Conservation (phyloP, 2,888 invertebrate species). For the Caradrina kadenii region DNA sequence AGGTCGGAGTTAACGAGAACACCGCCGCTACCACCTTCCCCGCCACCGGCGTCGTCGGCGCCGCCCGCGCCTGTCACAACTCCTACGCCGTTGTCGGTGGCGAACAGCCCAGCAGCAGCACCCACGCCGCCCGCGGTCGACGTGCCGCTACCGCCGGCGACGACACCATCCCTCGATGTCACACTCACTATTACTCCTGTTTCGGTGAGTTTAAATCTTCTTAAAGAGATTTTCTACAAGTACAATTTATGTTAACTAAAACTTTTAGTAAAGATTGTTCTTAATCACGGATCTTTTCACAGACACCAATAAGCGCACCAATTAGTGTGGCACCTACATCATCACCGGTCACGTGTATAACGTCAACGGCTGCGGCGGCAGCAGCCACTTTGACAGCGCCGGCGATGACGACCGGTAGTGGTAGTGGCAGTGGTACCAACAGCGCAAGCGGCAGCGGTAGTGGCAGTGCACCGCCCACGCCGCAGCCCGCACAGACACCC, state of each 20-base stretch:
- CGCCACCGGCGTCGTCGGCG: constrained; percentile 83
- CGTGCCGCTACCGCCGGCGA: constrained; percentile 54
- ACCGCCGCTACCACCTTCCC: constrained; percentile 84
- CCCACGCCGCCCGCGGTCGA: constrained; percentile 65
- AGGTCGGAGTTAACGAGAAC: constrained; percentile 81
- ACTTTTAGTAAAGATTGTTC: background rate
- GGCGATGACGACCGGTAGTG: constrained; percentile 50
- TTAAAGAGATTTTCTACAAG: no score
- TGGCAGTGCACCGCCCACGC: constrained; percentile 78
- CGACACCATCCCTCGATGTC: constrained; percentile 45
- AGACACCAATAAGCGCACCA: constrained; percentile 45
- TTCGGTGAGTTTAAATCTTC: constrained; percentile 57
- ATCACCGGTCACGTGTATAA: constrained; percentile 57
- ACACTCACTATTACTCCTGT: constrained; percentile 65
- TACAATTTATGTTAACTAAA: no score
- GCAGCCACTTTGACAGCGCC: constrained; percentile 46
- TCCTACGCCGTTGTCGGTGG: constrained; percentile 62
- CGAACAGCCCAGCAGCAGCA: constrained; percentile 67
- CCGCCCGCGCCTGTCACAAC: constrained; percentile 73
- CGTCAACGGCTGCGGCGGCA: constrained; percentile 53
- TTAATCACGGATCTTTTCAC: background rate
- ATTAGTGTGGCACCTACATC: constrained; percentile 37
- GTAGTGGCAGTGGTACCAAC: constrained; percentile 42
- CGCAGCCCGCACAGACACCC: constrained; percentile 79
- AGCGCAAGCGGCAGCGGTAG: constrained; percentile 48